These are phyloP conservation scores for Callyntrura sp. DNA, from an alignment of 2,888 invertebrate genomes.

Conservation along the genomic window DNA sequence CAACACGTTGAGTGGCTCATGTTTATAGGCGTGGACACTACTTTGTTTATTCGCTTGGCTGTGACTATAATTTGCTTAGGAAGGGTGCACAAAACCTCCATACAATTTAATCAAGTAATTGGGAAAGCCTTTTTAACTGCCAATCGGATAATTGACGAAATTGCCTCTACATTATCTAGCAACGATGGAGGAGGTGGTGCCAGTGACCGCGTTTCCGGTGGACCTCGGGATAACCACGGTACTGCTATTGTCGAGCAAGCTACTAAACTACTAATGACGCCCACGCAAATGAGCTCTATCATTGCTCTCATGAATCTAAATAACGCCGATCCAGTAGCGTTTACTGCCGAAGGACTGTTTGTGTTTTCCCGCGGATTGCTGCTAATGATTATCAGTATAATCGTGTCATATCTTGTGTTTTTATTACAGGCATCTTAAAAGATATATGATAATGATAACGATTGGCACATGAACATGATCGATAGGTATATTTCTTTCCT, in stretches of 20 bases:
- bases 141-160: conserved; percentile 61
- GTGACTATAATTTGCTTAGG: conserved; percentile 60
- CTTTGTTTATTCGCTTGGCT: conserved; percentile 66
- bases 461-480: conserved; percentile 93
- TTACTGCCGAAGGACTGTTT: conserved; percentile 74
- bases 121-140: conserved; percentile 57
- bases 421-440: conserved; percentile 64
- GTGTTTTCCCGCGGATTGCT: conserved; percentile 63
- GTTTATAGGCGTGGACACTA: conserved; percentile 61
- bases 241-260: conserved; percentile 22
- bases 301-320: conserved; percentile 70
- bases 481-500: too few relatives aligned
- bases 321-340: conserved; percentile 69
- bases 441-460: conserved; percentile 61
- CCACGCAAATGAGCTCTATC: conserved; percentile 57
- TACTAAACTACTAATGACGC: conserved; percentile 52
- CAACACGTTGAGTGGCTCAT: conserved; percentile 68
- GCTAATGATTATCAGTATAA: conserved; percentile 75
- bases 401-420: conserved; percentile 73
- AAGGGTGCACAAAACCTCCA: conserved; percentile 62
- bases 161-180: background rate
- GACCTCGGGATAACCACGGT: too few relatives aligned
- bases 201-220: too few relatives aligned
- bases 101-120: conserved; percentile 67
- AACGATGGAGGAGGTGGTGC: background rate